These are phyloP conservation scores for Brienomyrus brachyistius DNA, from an alignment of 2,113 vertebrate genomes.

Conservation along the genomic window DNA sequence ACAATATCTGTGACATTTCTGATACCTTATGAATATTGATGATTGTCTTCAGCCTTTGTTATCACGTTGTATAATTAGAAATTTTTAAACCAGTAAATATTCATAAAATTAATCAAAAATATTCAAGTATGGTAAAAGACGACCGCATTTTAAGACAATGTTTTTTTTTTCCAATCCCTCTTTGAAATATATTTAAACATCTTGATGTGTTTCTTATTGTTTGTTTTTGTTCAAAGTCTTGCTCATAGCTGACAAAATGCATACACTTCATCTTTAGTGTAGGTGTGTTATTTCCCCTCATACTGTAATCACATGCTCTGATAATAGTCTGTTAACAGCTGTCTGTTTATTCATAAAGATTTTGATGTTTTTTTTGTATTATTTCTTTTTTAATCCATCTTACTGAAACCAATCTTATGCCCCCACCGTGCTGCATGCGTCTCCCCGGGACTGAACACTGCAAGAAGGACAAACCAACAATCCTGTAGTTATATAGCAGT, in stretches of 20 bases:
- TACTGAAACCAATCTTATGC: not conserved
- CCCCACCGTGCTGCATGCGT: not conserved
- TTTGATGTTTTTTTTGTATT: not conserved
- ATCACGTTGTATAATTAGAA: conserved; percentile 30
- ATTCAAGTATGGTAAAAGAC: conserved; percentile 27
- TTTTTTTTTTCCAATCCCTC: not conserved
- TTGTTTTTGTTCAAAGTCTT: not conserved
- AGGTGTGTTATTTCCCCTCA: not conserved
- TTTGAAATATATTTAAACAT: not conserved
- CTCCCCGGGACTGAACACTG: not conserved
- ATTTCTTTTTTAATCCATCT: not conserved
- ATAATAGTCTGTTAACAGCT: not conserved
- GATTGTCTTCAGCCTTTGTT: conserved; percentile 22
- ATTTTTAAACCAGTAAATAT: conserved; percentile 21
- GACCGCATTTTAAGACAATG: conserved; percentile 9
- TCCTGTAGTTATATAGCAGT: not conserved
- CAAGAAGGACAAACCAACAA: not conserved
- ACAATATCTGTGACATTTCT: conserved; percentile 23
- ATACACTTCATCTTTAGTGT: not conserved
- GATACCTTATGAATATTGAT: conserved; percentile 10
- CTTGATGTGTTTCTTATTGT: not conserved
- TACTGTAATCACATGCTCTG: not conserved
- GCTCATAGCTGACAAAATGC: not conserved
- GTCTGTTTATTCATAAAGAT: not conserved
- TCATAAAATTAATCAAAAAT: conserved; percentile 18